Conservation (phyloP, 2,113 vertebrate species). For the Tapirus terrestris region DNA sequence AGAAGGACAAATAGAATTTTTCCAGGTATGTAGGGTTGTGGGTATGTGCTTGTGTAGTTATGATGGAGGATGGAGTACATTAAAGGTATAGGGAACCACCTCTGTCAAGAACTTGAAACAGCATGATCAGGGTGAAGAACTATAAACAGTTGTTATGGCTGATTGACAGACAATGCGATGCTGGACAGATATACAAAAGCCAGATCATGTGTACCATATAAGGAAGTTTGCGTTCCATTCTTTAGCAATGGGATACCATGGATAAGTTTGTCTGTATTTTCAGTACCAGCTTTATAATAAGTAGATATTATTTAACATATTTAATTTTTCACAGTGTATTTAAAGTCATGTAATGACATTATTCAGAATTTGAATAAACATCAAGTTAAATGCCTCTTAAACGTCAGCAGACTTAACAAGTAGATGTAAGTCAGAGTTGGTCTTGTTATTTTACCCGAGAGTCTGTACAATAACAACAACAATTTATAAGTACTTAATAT, state of each 20-base stretch:
- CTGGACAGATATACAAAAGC: neutral
- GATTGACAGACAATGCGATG: neutral
- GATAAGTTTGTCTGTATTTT: neutral
- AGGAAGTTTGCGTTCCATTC: neutral
- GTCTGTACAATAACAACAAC: neutral
- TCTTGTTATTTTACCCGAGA: neutral
- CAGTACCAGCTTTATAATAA: neutral
- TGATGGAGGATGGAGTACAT: neutral
- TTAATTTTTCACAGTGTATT: neutral
- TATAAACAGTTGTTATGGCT: neutral
- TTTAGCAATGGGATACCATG: neutral
- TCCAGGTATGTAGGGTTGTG: neutral
- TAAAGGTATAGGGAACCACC: neutral
- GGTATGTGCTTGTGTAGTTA: neutral
- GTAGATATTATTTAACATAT: neutral
- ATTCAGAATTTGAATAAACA: neutral
- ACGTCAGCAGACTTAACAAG: neutral
- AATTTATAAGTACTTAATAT: neutral
- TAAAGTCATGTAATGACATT: neutral
- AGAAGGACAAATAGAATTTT: neutral
- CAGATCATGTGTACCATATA: neutral
- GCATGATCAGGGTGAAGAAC: neutral
- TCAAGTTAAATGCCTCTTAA: neutral
- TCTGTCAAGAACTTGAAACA: neutral
- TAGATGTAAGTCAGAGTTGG: neutral